Evolutionary conservation across 35 echinoderm and acorn worm species (phyloP), one percentile per base, ranked within the genome.

Genomic region (Diadema setosum): DNA sequence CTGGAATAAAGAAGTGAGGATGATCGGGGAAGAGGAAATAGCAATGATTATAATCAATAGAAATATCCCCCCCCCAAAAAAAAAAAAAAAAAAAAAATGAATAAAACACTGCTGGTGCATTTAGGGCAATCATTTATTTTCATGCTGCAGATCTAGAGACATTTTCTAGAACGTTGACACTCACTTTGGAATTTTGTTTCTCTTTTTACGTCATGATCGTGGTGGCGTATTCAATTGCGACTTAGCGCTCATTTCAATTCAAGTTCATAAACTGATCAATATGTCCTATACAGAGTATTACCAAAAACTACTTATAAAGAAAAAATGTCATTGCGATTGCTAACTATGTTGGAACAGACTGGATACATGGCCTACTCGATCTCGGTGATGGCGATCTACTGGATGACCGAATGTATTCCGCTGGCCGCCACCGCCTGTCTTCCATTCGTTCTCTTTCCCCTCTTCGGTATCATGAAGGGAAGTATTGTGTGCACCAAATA

Each of bases 381-480:
- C 7, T 56, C 92, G 30, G 90, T 99, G 41, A 92, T 99, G 92
- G 96, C 89, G 4, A 5, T 94, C 0, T 99, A 83, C 41, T 99
- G 96, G 96, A 86, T 85, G 49, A 88, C 89, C 18, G 96, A 99
- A 29, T 57, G 86, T 2, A 88, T 99, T 2, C 93, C 96, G 2
- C 58, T 99, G 15, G 96, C 96, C 16, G 92, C 89, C 2, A 99
- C 96, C 2, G 83, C 96, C 5, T 82, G 94, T n/a, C 45, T 98
- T 4, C 96, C 96, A 2, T 91, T 98, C 42, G 70, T 98, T 5
- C 60, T 98, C 3, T 98, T 98, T 65, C 96, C 96, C 0, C 5
- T 94, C 29, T 94, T 98, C 42, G 96, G 96, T 15, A 81, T 98
- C 15, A 44, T 92, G 17, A 42, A 76, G 3, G 88, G 92, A 3